phyloP scores from a whole-genome alignment of 1,140 invertebrate species.

The Elysia chlorotica region DNA sequence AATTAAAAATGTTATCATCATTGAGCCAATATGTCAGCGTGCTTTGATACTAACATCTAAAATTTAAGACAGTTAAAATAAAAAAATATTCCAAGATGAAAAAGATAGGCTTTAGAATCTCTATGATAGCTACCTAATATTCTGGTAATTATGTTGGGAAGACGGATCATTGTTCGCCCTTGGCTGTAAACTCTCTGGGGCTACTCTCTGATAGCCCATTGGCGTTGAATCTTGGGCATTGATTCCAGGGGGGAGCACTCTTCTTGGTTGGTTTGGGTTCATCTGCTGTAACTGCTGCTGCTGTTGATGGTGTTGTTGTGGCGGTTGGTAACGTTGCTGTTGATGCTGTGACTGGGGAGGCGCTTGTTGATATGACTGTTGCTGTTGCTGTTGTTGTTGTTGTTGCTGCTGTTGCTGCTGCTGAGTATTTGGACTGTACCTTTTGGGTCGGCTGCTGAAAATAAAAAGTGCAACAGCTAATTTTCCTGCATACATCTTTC shows the following conservation, averaged over 20 bases:
- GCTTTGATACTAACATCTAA: no score
- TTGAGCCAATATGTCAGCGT: no score
- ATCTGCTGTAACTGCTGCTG: conserved; percentile 10
- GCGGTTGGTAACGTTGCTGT: conserved; percentile 24
- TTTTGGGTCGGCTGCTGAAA: neutral
- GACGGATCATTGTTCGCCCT: no score
- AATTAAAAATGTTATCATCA: no score
- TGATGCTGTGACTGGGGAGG: conserved; percentile 36
- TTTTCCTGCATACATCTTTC: neutral
- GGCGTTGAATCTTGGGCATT: neutral
- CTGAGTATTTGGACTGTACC: neutral
- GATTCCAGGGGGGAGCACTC: neutral
- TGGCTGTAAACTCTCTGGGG: no score
- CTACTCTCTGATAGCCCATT: conserved; percentile 8
- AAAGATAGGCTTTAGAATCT: no score
- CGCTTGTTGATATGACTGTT: conserved; percentile 35
- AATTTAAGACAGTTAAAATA: no score
- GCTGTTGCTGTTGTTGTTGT: conserved; percentile 42
- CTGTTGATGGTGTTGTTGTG: conserved; percentile 6
- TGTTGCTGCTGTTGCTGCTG: conserved; percentile 36
- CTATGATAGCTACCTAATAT: no score
- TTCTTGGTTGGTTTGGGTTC: conserved; percentile 16
- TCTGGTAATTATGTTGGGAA: no score
- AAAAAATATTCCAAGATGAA: no score
- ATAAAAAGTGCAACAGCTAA: no score